Evolutionary conservation across 2,888 invertebrate genomes (phyloP).

Genomic region (Antheraea yamamai): DNA sequence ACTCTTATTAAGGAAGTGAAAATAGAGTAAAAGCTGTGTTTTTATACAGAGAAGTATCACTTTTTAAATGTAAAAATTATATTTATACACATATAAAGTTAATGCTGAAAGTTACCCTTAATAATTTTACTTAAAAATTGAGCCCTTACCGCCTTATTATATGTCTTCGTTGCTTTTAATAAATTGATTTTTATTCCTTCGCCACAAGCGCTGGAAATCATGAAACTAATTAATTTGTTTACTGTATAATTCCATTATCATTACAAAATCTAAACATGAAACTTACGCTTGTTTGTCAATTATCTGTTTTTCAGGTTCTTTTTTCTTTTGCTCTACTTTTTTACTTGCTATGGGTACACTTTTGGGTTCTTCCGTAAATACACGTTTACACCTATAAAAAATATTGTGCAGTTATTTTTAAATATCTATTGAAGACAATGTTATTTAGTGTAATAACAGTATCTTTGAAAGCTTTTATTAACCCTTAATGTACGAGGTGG

Average conservation of each 20-base stretch:
- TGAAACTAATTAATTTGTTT: conserved; percentile 20
- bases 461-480: neutral
- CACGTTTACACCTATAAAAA: conserved; percentile 83
- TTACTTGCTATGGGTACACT: conserved; percentile 73
- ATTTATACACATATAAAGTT: neutral
- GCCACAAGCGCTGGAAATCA: conserved; percentile 57
- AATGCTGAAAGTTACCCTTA: neutral
- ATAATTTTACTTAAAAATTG: neutral
- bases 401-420: neutral
- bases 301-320: conserved; percentile 66
- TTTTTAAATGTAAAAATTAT: neutral
- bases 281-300: conserved; percentile 68
- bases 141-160: conserved; percentile 63
- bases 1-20: neutral
- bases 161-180: conserved; percentile 61
- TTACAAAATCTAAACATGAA: neutral
- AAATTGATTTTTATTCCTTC: conserved; percentile 77
- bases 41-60: too few species aligned
- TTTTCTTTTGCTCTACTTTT: conserved; percentile 76
- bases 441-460: too few species aligned
- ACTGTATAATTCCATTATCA: neutral
- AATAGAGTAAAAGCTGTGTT: neutral
- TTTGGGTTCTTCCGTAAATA: conserved; percentile 88
- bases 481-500: neutral
- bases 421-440: neutral